Evolutionary conservation across 2,888 invertebrate genomes (phyloP), one percentile per base, ranked within the genome.

Genomic region (Hecatera dysodea): DNA sequence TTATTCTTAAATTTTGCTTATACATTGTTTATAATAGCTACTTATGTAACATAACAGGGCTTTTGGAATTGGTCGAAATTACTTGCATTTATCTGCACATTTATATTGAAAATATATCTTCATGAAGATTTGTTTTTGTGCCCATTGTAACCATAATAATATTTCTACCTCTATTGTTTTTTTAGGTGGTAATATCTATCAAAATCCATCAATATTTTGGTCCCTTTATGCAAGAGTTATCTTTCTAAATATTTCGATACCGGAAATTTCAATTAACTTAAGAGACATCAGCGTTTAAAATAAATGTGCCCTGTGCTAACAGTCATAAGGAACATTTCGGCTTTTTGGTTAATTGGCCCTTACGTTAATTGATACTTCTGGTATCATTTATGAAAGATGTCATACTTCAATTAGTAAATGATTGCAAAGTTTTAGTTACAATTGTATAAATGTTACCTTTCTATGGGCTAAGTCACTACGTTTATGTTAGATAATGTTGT

Each of bases 401-500:
- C 39, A 50, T 33, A 39, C 67, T 65, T 66, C 22, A 39, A 53
- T 69, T 53, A 50, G 15, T 44, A 44, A 44, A 17, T 53, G 59
- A 63, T 50, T 71, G 63, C 57, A 68, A 71, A 67, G 75, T 68
- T 74, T 69, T 70, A 76, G 70, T 81, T 63, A 12, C n/a, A 72
- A 67, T 73, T 82, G 71, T 78, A 80, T 84, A 78, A 75, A 83
- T 82, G 83, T 83, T 84, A 86, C 81, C 84, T 72, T 80, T 72
- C 64, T 82, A 87, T 72, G 89, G 87, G 89, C 89, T 89, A 90
- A 88, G 86, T 87, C 84, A 83, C 72, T 83, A 80, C 75, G 72
- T 81, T 67, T 71, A 75, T 75, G 72, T 85, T 78, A 85, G 73
- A 67, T 12, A 50, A 74, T 56, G 67, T 79, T 81, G 79, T 83